Evolutionary conservation across 1,140 invertebrate genomes (phyloP).

Genomic region (Cherax destructor): DNA sequence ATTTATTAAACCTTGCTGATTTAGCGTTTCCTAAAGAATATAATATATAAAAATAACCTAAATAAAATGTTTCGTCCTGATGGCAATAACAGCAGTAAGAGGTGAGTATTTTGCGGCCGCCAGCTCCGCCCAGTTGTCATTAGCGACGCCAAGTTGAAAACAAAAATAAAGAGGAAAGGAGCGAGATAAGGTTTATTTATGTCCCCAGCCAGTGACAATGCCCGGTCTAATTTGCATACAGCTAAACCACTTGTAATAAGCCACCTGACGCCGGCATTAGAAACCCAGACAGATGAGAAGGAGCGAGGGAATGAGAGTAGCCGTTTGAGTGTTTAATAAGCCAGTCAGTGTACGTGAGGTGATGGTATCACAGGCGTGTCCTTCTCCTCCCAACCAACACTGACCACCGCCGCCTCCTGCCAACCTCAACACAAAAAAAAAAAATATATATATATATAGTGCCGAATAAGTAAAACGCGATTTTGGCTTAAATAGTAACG

Average conservation of each 20-base stretch:
- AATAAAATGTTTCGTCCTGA: too few species aligned
- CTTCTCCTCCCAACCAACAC: background rate
- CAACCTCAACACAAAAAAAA: too few species aligned
- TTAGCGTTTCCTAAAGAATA: too few species aligned
- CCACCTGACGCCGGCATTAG: background rate
- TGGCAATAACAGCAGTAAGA: too few species aligned
- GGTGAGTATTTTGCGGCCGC: background rate
- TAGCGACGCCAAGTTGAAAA: background rate
- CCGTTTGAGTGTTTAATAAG: background rate
- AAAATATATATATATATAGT: too few species aligned
- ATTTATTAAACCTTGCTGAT: too few species aligned
- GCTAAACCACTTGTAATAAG: slow-evolving; percentile 8
- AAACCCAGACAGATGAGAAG: background rate
- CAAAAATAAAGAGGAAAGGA: background rate
- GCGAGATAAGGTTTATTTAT: background rate
- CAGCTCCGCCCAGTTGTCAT: background rate
- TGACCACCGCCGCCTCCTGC: background rate
- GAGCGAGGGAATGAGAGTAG: background rate
- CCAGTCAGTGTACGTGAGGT: background rate
- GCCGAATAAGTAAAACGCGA: too few species aligned
- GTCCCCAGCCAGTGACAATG: background rate
- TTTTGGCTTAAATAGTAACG: too few species aligned
- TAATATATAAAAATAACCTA: too few species aligned
- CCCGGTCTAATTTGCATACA: background rate
- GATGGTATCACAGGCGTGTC: background rate